A percentile compares a stretch with the other conserved stretches of the same genome.
These are phyloP conservation scores for Rhegmatorhina hoffmannsi DNA, from an alignment of 2,113 vertebrate species.

Conservation along the genomic window DNA sequence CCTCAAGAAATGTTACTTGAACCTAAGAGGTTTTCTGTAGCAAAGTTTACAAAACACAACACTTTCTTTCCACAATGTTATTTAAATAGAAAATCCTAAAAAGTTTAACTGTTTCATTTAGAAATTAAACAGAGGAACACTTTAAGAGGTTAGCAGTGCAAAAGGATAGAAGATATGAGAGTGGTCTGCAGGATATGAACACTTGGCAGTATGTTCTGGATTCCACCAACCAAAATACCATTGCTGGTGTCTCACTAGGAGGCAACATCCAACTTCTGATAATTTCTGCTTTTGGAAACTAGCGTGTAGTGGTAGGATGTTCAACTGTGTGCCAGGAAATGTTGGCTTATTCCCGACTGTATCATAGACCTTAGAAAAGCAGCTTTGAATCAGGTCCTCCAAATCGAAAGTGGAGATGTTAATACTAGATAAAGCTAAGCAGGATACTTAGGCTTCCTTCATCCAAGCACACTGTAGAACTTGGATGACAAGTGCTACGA, in stretches of 20 bases:
- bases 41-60: neutral
- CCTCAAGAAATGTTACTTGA: neutral
- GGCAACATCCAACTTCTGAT: neutral
- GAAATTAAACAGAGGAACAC: neutral
- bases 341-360: neutral
- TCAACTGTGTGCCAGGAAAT: accelerated
- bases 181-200: neutral
- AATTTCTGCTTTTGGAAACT: neutral
- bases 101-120: neutral
- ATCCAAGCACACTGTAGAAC: neutral
- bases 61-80: accelerated
- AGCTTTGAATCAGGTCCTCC: neutral
- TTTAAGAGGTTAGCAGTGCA: neutral
- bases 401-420: neutral
- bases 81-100: neutral
- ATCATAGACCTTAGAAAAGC: neutral
- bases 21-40: neutral
- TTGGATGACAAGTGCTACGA: neutral
- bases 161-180: neutral
- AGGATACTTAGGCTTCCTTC: neutral
- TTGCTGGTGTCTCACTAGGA: neutral
- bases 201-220: neutral
- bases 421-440: neutral
- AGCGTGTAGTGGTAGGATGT: no score
- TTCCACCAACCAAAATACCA: neutral